Evolutionary conservation across 2,888 invertebrate species (phyloP).

Genomic region (Nymphalis c-album): DNA sequence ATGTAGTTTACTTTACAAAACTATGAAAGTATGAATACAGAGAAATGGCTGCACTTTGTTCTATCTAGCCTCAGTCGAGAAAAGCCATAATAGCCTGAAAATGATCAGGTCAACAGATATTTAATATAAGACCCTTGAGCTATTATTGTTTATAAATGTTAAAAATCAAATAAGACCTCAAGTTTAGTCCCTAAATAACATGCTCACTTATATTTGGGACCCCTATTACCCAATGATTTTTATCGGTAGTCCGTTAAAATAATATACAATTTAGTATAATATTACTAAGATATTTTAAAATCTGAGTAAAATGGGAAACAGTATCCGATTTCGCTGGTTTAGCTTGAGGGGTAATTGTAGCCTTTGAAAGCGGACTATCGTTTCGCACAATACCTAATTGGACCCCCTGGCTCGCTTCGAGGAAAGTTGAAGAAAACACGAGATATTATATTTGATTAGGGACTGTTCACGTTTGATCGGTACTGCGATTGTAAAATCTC

Average conservation of each 20-base stretch:
- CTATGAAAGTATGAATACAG: no score
- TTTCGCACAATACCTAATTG: constrained; percentile 57
- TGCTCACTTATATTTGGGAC: no score
- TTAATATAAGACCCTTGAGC: no score
- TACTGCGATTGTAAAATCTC: neutral
- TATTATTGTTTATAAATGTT: no score
- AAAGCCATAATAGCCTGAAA: no score
- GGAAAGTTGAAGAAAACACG: constrained; percentile 29
- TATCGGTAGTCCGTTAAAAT: constrained; percentile 16
- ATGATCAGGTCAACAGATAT: no score
- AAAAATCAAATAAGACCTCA: no score
- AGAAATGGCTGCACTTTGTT: no score
- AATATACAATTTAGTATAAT: constrained; percentile 18
- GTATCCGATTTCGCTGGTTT: neutral
- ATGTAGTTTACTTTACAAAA: no score
- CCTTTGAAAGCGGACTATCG: constrained; percentile 34
- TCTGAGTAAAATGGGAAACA: neutral
- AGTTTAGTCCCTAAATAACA: no score
- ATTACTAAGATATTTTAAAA: constrained; percentile 21
- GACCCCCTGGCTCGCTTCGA: constrained; percentile 40
- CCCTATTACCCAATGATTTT: neutral
- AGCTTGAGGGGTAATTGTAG: constrained; percentile 41
- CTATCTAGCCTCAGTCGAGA: no score
- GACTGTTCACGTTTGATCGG: neutral
- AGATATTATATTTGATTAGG: constrained; percentile 25